Base-by-base conservation (phyloP, 2,113 vertebrate species). In the Phocoena sinus region DNA sequence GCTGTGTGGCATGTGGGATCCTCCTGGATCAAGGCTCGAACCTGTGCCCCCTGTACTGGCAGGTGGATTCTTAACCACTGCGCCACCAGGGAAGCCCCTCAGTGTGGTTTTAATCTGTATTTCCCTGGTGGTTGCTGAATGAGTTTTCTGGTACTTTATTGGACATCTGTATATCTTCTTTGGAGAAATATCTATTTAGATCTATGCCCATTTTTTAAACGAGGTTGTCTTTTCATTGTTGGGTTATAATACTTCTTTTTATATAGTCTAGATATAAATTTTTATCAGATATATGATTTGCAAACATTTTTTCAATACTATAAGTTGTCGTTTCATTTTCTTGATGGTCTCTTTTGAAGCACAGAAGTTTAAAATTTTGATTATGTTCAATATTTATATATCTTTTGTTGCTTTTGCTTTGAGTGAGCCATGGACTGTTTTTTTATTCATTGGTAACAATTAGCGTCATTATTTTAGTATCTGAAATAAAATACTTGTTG, bases 401-500 rank as follows among this genome's bases (percentile, higher is more conserved):
- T 81, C 71, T 71, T 76, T 89, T 92, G 68, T 92, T 83, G 36
- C 28, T 56, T 89, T 7, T 90, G 58, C 13, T 96, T 85, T 95
- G 63, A 80, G 41, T 94, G 25, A 76, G 44, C 17, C 84, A 21
- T 58, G 9, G 10, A 91, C 26, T 65, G 62, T 63, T 95, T 81
- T 90, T 33, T 86, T 44, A 82, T 53, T 8, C 77, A 65, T 15
- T 44, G 9, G 33, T 65, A 89, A 89, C 23, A 92, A 92, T 68
- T 31, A 91, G 28, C 5, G 91, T 94, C 65, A 95, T 76, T 86
- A 63, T 6, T 73, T 96, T 81, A 79, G 41, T 44, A 76, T 67
- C 25, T 86, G 63, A 95, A 93, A 93, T 85, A 80, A 93, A 86
- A 53, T 91, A 92, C 63, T 58, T 76, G 25, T 25, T 90, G 73